Conservation (phyloP, 2,797 vertebrate genomes). For the Prunella strophiata region DNA sequence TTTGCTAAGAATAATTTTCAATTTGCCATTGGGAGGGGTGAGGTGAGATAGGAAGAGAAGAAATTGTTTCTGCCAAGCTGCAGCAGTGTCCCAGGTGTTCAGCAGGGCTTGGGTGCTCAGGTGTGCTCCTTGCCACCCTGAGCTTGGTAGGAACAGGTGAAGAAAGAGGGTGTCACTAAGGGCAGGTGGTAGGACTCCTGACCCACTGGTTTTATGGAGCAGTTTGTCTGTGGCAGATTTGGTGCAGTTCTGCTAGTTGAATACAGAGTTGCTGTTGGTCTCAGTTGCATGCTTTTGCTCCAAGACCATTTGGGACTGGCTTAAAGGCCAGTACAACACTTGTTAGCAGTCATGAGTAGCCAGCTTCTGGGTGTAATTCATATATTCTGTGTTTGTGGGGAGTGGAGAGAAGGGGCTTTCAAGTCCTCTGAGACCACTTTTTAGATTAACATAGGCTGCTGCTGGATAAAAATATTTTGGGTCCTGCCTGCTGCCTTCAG, state of each 20-base stretch:
- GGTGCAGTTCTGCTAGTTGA: neutral
- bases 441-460: neutral
- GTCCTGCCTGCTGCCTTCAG: neutral
- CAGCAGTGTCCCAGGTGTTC: neutral
- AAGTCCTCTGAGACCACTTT: neutral
- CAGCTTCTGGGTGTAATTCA: rapidly evolving
- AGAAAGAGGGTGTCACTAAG: neutral
- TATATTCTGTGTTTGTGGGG: neutral
- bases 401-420: neutral
- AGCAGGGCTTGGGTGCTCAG: neutral
- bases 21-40: neutral
- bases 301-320: neutral
- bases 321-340: neutral
- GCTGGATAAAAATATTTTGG: neutral
- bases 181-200: neutral
- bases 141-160: neutral
- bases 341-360: neutral
- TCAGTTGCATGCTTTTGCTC: neutral
- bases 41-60: neutral
- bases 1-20: neutral
- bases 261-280: neutral
- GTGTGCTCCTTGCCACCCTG: neutral
- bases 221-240: neutral
- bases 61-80: neutral
- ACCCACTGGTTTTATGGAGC: neutral